Percentiles rank a stretch among this genome's conserved stretches.
These are phyloP conservation scores for Thomomys bottae DNA, from an alignment of 2,113 vertebrate genomes.

Conservation along the genomic window DNA sequence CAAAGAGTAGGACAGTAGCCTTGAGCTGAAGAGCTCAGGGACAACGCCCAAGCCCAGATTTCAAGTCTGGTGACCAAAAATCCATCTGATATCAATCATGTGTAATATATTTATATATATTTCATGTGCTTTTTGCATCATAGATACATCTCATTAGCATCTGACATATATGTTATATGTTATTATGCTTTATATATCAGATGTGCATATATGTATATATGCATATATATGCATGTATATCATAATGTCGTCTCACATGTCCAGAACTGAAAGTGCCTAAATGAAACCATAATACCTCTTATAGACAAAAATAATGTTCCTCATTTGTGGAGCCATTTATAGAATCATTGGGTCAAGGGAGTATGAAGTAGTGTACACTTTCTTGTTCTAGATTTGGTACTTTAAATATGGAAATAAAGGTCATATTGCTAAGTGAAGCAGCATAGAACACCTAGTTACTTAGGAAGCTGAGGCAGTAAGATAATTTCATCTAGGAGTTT, in stretches of 20 bases:
- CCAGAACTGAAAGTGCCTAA: slow-evolving; percentile 9
- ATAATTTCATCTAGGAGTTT: not conserved
- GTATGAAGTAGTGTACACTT: not conserved
- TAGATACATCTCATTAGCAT: too few species aligned
- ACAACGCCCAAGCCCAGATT: too few species aligned
- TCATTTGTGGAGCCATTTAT: not conserved
- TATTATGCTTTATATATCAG: not conserved
- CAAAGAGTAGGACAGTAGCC: too few species aligned
- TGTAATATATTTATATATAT: too few species aligned
- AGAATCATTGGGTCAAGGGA: not conserved
- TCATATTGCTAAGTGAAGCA: not conserved
- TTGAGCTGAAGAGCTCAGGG: too few species aligned
- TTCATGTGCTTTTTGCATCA: too few species aligned
- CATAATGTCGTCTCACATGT: not conserved
- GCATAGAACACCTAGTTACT: not conserved
- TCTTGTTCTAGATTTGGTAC: slow-evolving; percentile 35
- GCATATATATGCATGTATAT: too few species aligned
- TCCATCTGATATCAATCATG: too few species aligned
- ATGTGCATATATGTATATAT: not conserved
- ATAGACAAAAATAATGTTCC: not conserved
- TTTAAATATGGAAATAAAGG: slow-evolving; percentile 34
- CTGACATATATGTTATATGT: too few species aligned
- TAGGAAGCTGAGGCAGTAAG: not conserved
- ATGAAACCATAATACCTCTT: slow-evolving; percentile 22
- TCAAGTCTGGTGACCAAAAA: too few species aligned